Base-by-base conservation (phyloP, 2,797 vertebrate species). In the Margarornis squamiger region DNA sequence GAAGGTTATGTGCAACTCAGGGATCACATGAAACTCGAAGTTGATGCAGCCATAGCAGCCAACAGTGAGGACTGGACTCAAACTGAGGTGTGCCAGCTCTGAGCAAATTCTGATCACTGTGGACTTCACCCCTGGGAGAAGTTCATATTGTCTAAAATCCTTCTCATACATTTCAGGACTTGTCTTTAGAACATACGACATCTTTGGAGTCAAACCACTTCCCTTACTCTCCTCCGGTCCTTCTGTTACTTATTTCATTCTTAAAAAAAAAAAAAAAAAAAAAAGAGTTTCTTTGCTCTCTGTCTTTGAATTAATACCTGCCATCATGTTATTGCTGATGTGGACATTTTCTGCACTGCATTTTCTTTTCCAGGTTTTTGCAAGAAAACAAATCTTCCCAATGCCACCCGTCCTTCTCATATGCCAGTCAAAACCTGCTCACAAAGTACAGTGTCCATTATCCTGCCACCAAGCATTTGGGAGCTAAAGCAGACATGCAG, bases 1-100 rank as follows among this genome's bases (percentile, higher is more conserved):
- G 51, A 95, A 91, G 75, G 70, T 93, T 96, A 90, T 62, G 62
- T 81, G 73, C 55, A 92, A 75, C 85, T 93, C 66, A 26, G 38
- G 36, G 43, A 92, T 76, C 73, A 49, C 59, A 52, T 43, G 62
- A 91, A 83, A 87, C 71, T 49, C 84, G 14, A 79, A 76, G 70
- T 1, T 86, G 80, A 71, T 54, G 66, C 68, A 94, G 48, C 36
- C 55, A 48, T 1, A 72, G 85, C 58, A 70, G 46, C 38, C 5
- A 2, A 45, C 55, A 86, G 22, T 15, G 32, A 82, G 54, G 17
- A 36, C 62, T n/a, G 22, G 30, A 68, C 65, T 34, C 85, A 95
- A 88, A 86, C 36, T 0, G 30, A 81, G 79, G 38, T 0, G 1
- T 32, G 36, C 68, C 82, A 70, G 4, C 59, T 66, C 66, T 55